Conservation (phyloP, 2,113 vertebrate species). For the Nansenia antarctica region DNA sequence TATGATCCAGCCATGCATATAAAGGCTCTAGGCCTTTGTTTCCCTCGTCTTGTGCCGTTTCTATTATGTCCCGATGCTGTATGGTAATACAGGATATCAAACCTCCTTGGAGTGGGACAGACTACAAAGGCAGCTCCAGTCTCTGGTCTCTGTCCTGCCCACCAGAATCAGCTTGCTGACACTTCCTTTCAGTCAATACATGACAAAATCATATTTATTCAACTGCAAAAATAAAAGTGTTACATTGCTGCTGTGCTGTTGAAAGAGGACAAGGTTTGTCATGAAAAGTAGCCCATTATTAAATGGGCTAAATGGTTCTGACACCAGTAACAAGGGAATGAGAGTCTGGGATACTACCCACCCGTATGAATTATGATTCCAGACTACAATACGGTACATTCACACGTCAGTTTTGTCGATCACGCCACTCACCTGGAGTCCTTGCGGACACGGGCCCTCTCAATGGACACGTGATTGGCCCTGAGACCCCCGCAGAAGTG, state of each 20-base stretch:
- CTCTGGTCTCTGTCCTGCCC: conserved; percentile 17
- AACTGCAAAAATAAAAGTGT: too few relatives aligned
- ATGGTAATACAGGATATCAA: conserved; percentile 59
- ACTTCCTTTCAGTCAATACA: too few relatives aligned
- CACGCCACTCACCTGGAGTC: conserved; percentile 69
- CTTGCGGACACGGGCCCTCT: conserved; percentile 61
- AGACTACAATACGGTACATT: too few relatives aligned
- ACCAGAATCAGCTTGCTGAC: conserved; percentile 39
- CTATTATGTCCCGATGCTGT: conserved; percentile 55
- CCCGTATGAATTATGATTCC: too few relatives aligned
- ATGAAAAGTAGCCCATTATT: background rate
- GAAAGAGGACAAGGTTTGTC: too few relatives aligned
- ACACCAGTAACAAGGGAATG: background rate
- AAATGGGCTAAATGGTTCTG: too few relatives aligned
- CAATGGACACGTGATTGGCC: conserved; percentile 38
- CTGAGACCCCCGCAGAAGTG: conserved; percentile 64
- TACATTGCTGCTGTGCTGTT: too few relatives aligned
- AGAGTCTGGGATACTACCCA: background rate
- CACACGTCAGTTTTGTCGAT: conserved; percentile 4
- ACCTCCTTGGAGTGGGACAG: conserved; percentile 32
- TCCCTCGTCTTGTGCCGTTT: conserved; percentile 37
- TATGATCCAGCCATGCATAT: conserved; percentile 61
- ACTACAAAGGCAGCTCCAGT: conserved; percentile 40
- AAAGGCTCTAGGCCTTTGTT: conserved; percentile 59
- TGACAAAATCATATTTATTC: too few relatives aligned